These are phyloP conservation scores for Spisula subtruncata DNA, from an alignment of 2,888 invertebrate genomes.

Conservation along the genomic window DNA sequence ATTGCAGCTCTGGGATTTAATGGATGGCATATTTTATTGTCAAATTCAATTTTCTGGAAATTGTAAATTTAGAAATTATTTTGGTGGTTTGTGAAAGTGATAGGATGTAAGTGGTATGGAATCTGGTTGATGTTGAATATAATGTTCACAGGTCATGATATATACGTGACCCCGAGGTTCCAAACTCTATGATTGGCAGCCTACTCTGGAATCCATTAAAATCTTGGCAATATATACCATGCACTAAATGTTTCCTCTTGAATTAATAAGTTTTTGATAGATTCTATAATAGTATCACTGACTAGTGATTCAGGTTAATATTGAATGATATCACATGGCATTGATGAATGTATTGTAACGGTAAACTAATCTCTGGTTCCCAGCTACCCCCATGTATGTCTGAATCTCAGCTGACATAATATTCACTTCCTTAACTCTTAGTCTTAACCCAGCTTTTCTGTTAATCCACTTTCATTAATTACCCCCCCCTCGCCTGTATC, in stretches of 20 bases:
- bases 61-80: not conserved
- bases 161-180: not conserved
- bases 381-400: too few species aligned
- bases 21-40: slow-evolving; percentile 1
- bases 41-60: slow-evolving; percentile 6
- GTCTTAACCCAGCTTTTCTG: too few species aligned
- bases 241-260: slow-evolving; percentile 3
- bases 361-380: not conserved
- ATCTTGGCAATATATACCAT: not conserved
- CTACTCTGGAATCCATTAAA: not conserved
- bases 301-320: not conserved
- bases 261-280: not conserved
- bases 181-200: not conserved
- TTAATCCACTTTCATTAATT: too few species aligned
- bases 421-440: too few species aligned
- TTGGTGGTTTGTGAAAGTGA: not conserved
- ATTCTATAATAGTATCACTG: not conserved
- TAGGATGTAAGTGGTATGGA: not conserved
- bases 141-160: not conserved
- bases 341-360: not conserved
- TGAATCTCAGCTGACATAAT: too few species aligned
- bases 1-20: not conserved
- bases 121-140: not conserved
- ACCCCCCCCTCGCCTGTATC: too few species aligned
- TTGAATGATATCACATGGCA: not conserved